Conservation (phyloP, 2,113 vertebrate genomes). For the Oenanthe melanoleuca region DNA sequence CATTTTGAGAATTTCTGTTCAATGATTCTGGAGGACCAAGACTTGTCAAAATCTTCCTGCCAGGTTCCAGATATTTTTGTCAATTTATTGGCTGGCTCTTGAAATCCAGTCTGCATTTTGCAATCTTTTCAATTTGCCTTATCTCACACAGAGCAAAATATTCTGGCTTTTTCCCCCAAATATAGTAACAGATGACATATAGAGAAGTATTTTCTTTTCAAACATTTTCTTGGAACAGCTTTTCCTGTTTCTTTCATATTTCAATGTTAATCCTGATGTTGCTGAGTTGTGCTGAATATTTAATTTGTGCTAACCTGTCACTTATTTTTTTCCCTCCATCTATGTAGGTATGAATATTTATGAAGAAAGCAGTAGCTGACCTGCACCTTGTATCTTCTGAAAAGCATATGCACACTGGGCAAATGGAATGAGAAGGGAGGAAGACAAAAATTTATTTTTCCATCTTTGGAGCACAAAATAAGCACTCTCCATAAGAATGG, state of each 20-base stretch:
- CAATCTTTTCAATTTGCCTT: neutral
- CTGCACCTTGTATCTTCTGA: neutral
- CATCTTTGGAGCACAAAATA: neutral
- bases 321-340: neutral
- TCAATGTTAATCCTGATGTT: slow-evolving; percentile 23
- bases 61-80: neutral
- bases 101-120: neutral
- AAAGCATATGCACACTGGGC: neutral
- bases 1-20: neutral
- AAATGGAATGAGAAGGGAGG: neutral
- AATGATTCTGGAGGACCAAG: neutral
- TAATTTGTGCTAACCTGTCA: slow-evolving; percentile 26
- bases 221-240: neutral
- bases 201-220: neutral
- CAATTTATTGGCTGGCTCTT: neutral
- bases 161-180: neutral
- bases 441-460: neutral
- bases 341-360: slow-evolving; percentile 7
- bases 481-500: neutral
- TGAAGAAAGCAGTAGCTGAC: neutral
- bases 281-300: slow-evolving; percentile 22
- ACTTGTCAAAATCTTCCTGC: neutral
- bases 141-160: neutral
- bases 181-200: neutral
- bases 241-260: neutral